phyloP scores from a whole-genome alignment of 2,888 invertebrate genomes.

The Dasysyrphus albostriatus region DNA sequence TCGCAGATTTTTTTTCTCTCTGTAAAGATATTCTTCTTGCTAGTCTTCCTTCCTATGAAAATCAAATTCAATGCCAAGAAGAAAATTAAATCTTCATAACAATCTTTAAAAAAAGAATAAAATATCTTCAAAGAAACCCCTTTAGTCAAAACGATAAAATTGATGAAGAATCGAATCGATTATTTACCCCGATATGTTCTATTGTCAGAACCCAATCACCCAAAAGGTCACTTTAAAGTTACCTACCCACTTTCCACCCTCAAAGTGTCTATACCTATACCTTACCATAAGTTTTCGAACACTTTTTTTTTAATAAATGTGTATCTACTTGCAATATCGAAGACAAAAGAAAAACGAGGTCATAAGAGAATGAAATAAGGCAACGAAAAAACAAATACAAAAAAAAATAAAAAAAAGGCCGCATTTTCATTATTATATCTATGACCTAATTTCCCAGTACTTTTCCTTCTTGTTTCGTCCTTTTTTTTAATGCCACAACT shows the following conservation, averaged over 20 bases:
- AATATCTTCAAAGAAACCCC: constrained; percentile 19
- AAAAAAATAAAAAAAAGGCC: constrained; percentile 47
- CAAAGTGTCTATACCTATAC: background rate
- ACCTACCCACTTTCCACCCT: background rate
- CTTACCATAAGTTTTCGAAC: background rate
- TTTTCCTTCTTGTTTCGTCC: constrained; percentile 24
- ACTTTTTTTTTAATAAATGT: background rate
- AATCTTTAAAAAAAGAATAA: background rate
- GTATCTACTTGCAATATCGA: constrained; percentile 3
- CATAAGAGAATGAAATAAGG: constrained; percentile 39
- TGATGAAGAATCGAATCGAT: constrained; percentile 23
- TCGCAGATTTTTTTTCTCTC: background rate
- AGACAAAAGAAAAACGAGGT: constrained; percentile 57
- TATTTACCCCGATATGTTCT: background rate
- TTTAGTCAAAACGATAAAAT: constrained; percentile 18
- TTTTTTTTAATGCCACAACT: background rate
- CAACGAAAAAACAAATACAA: constrained; percentile 6
- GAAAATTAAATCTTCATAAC: background rate
- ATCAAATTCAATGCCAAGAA: too few relatives aligned
- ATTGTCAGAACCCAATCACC: constrained; percentile 12
- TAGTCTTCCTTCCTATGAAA: background rate
- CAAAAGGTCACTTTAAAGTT: constrained; percentile 21
- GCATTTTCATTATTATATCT: constrained; percentile 66
- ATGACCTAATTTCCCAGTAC: constrained; percentile 63
- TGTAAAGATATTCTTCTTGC: background rate